These are phyloP conservation scores for Drosophila colorata DNA, from an alignment of 2,888 invertebrate species.

Conservation along the genomic window DNA sequence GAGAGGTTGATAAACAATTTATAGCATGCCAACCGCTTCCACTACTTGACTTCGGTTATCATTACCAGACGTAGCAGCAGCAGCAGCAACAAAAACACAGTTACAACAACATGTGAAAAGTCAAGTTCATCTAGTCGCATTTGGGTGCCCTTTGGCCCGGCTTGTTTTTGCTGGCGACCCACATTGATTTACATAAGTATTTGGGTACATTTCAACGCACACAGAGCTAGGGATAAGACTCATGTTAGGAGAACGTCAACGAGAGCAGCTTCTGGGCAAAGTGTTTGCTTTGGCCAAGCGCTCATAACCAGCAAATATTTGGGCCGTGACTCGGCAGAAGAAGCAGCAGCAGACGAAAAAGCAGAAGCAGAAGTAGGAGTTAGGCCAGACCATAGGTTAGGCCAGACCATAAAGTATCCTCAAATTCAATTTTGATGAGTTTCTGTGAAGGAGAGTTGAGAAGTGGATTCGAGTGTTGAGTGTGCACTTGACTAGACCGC, in stretches of 20 bases:
- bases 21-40: slow-evolving; percentile 45
- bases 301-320: slow-evolving; percentile 73
- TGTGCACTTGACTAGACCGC: slow-evolving; percentile 39
- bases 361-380: too few relatives aligned
- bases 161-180: slow-evolving; percentile 57
- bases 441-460: slow-evolving; percentile 15
- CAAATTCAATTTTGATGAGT: slow-evolving; percentile 70
- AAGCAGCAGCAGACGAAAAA: slow-evolving; percentile 4
- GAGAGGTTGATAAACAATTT: slow-evolving; percentile 45
- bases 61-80: slow-evolving; percentile 4
- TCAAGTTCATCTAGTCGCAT: slow-evolving; percentile 42
- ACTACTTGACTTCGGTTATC: slow-evolving; percentile 46
- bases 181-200: slow-evolving; percentile 71
- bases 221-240: slow-evolving; percentile 26
- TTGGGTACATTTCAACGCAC: slow-evolving; percentile 50
- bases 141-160: slow-evolving; percentile 33
- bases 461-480: slow-evolving; percentile 17
- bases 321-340: slow-evolving; percentile 64
- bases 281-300: slow-evolving; percentile 69
- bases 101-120: slow-evolving; percentile 9
- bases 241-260: slow-evolving; percentile 36
- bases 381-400: slow-evolving; percentile 24
- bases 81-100: background rate
- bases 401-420: slow-evolving; percentile 52
- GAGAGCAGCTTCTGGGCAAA: slow-evolving; percentile 55